Evolutionary conservation across 2,888 invertebrate species (phyloP), one percentile per base, ranked within the genome.

Genomic region (Dicranocentrus wangi): DNA sequence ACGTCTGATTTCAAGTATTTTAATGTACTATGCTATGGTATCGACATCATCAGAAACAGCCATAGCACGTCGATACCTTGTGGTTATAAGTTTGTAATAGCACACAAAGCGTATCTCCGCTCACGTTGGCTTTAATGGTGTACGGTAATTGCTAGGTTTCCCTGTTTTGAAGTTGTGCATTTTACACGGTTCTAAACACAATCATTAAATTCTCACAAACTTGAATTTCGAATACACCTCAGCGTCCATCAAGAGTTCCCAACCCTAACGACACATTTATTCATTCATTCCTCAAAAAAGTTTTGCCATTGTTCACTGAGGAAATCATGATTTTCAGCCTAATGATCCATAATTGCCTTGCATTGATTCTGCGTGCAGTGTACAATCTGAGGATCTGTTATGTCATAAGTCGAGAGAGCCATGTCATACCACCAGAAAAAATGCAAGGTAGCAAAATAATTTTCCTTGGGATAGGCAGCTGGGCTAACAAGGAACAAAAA

Each of bases 41-140:
- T 55, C 1, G 21, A 39, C 61, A 61, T 17, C 61, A 28, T 32
- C 61, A 32, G 19, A 55, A 61, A 58, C 32, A 42, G 58, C 79
- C 71, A 53, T 71, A 79, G 42, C 71, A 78, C 71, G 71, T 71
- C 71, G 58, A 71, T 43, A 65, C 5, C 23, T 7, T 42, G 25
- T 71, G 66, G 55, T 66, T 23, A 19, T 63, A 60, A 21, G 42
- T 25, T 65, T 23, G 27, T 39, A 25, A 17, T 47, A 47, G 17
- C 53, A 55, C 23, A 70, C 27, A 79, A 78, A 71, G 71, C 79
- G 71, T 79, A 79, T 79, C 71, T 79, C 79, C 79, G 79, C 79
- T 79, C 79, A 71, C 79, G 79, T 79, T 55, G 21, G 63, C 47
- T 10, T n/a, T 42, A 39, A 71, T 42, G 51, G 23, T 71, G 10